Evolutionary conservation across 2,113 vertebrate genomes (phyloP), one percentile per base, ranked within the genome.

Genomic region (Stigmatopora argus): DNA sequence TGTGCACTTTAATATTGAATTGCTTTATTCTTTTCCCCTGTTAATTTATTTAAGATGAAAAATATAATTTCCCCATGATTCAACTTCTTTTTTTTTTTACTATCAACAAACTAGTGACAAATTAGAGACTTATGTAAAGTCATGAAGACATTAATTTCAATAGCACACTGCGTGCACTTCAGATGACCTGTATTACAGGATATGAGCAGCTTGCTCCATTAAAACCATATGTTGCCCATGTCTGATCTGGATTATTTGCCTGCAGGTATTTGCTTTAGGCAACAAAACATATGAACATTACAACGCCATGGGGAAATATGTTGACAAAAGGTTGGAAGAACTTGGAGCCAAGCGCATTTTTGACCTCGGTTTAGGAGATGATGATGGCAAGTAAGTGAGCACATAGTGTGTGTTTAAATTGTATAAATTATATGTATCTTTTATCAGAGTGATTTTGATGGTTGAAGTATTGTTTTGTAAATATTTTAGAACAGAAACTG

Each of bases 251-350:
- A 31, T 56, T 56, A 6, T 34, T 31, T 56, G 11, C n/a, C 23
- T 49, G 63, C 78, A 99, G 97, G 96, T 99, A 1, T 99, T 99
- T 78, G 93, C 92, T 23, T 88, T 99, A 59, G 97, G 97, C 10
- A 99, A 99, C 81, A 99, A 99, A 84, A 98, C 96, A 0, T 99
- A 99, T 0, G 97, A 99, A 73, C 96, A 99, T 85, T 99, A 97
- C 89, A 99, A 99, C 0, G 94, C 97, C 26, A 99, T 96, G 95
- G 97, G 94, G 2, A 97, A 95, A 64, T 99, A 95, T 0, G 94
- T 99, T 70, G 96, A 99, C 83, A 97, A 94, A 87, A 90, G 93
- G 8, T 83, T 99, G 78, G 92, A 94, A 47, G 93, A 99, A 63
- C 93, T 99, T 0, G 94, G 96, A 14, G 97, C 90, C 11, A 91